A percentile compares a stretch with the other conserved stretches of the same genome.
Evolutionary conservation across 2,113 vertebrate genomes (phyloP).

Genomic region (Sminthopsis crassicaudata): DNA sequence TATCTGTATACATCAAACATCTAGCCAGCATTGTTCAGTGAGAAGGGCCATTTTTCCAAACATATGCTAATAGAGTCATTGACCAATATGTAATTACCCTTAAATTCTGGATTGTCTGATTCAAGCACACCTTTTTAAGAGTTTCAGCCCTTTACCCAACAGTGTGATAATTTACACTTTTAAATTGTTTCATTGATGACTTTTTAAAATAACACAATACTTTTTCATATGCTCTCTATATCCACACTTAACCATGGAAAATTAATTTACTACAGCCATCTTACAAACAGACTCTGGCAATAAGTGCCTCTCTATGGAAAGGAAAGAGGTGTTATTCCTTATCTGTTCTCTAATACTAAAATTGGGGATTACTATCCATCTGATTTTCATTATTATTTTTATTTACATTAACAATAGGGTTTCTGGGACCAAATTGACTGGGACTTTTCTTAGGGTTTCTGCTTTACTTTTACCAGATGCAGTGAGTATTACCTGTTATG

Average conservation of each 20-base stretch:
- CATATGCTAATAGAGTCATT: too few species aligned
- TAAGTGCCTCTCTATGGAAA: neutral
- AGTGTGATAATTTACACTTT: neutral
- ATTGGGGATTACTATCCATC: neutral
- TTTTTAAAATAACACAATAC: neutral
- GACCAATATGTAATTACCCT: too few species aligned
- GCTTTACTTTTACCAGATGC: neutral
- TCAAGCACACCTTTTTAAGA: too few species aligned
- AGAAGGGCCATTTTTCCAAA: too few species aligned
- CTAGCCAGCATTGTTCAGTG: too few species aligned
- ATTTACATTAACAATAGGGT: neutral
- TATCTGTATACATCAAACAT: too few species aligned
- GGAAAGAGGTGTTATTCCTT: neutral
- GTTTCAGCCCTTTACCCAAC: too few species aligned
- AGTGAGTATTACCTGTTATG: neutral
- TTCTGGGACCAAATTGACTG: neutral
- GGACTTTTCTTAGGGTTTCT: neutral
- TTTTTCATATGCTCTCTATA: neutral
- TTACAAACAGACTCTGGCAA: neutral
- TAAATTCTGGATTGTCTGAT: too few species aligned
- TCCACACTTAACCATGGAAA: neutral
- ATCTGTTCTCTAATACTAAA: neutral
- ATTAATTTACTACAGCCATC: neutral
- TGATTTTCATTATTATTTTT: neutral
- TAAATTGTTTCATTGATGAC: neutral